Evolutionary conservation across 2,797 vertebrate genomes (phyloP).

Genomic region (Trematomus bernacchii): DNA sequence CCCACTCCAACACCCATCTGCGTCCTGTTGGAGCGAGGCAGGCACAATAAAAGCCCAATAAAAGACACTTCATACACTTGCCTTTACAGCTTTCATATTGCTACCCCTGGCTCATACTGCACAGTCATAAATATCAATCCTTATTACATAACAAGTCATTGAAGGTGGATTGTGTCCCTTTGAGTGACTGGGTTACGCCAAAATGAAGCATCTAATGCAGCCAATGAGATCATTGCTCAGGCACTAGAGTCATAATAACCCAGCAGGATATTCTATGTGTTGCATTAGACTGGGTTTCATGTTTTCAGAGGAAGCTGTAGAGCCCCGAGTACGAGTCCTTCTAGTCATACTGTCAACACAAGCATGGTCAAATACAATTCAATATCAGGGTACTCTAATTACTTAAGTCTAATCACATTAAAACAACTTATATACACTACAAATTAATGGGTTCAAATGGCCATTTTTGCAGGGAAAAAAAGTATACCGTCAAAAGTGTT

Average conservation of each 20-base stretch:
- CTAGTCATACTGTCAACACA: neutral
- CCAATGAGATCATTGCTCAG: conserved; percentile 15
- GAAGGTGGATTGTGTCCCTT: conserved; percentile 37
- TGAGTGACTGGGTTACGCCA: conserved; percentile 36
- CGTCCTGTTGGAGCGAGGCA: conserved; percentile 40
- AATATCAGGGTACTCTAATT: no score
- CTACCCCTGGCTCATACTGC: conserved; percentile 29
- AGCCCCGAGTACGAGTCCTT: neutral
- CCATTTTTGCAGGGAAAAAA: no score
- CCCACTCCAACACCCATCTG: conserved; percentile 54
- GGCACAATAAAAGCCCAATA: conserved; percentile 59
- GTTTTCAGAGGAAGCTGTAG: neutral
- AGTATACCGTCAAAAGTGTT: no score
- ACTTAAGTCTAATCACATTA: no score
- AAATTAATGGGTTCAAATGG: no score
- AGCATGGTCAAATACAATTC: neutral
- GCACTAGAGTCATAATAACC: conserved; percentile 14
- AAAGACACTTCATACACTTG: conserved; percentile 55
- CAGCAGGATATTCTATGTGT: conserved; percentile 9
- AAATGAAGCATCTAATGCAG: conserved; percentile 31
- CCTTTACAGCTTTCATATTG: conserved; percentile 47
- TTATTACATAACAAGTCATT: conserved; percentile 45
- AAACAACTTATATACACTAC: no score
- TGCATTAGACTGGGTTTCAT: conserved; percentile 1
- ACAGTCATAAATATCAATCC: conserved; percentile 57